These are phyloP conservation scores for Neoitamus cyanurus DNA, from an alignment of 2,888 invertebrate species.

Conservation along the genomic window DNA sequence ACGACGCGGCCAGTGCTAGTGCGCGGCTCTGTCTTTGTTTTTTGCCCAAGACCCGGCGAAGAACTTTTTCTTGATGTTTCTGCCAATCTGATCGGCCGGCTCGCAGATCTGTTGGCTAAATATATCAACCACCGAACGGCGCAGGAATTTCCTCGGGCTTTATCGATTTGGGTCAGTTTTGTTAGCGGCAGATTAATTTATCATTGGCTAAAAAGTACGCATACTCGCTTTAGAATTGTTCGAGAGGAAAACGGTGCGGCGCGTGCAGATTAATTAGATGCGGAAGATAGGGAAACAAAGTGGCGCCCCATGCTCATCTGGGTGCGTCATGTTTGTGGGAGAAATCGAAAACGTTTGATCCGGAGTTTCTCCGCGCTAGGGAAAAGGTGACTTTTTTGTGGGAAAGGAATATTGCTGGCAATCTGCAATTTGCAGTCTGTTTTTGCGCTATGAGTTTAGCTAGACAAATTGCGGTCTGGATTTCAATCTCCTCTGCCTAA, in stretches of 20 bases:
- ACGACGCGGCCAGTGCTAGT: neutral
- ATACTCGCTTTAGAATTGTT: neutral
- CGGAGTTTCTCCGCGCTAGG: neutral
- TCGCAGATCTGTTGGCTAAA: constrained; percentile 11
- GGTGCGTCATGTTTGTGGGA: constrained; percentile 1
- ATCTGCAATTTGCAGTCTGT: neutral
- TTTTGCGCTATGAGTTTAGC: neutral
- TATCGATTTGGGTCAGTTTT: constrained; percentile 40
- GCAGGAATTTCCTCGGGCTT: constrained; percentile 10
- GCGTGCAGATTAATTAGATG: constrained; percentile 5
- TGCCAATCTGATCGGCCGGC: constrained; percentile 8
- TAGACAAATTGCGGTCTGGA: neutral
- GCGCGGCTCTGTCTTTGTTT: neutral
- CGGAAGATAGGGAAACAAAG: constrained; percentile 11
- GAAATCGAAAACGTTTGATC: neutral
- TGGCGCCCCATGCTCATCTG: constrained; percentile 26
- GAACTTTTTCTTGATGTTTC: neutral
- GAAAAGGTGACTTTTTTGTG: neutral
- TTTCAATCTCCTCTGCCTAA: neutral
- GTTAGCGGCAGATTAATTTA: constrained; percentile 34
- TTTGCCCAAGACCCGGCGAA: neutral
- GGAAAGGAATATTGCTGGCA: neutral
- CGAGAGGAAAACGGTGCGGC: neutral
- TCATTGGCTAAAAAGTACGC: constrained; percentile 6
- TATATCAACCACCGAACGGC: neutral